These are phyloP conservation scores for Cheilosia vulpina DNA, from an alignment of 2,888 invertebrate genomes.

Conservation along the genomic window DNA sequence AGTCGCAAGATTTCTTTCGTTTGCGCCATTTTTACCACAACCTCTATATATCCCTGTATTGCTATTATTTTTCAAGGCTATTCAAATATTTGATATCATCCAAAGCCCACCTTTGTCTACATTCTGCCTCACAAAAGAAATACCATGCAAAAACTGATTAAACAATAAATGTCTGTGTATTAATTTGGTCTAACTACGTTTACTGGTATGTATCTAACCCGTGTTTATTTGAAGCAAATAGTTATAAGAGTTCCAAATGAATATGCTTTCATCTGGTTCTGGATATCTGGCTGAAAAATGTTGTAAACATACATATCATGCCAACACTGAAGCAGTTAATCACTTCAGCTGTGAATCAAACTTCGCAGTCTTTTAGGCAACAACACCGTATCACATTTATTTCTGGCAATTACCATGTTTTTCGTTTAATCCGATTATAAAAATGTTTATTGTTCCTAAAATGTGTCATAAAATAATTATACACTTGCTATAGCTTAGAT, in stretches of 20 bases:
- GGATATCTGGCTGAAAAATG: not conserved
- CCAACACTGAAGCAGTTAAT: not conserved
- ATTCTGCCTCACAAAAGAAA: not conserved
- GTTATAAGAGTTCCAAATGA: not conserved
- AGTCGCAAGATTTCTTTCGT: too few species aligned
- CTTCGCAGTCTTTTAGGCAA: not conserved
- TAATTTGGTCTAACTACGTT: constrained; percentile 12
- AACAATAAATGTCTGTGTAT: not conserved
- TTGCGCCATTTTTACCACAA: not conserved
- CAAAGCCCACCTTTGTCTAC: not conserved
- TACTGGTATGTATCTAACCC: not conserved
- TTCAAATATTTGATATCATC: not conserved
- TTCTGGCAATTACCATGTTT: constrained; percentile 16
- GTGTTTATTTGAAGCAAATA: constrained; percentile 14
- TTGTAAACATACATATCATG: not conserved
- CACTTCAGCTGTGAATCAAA: constrained; percentile 13
- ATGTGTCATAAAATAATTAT: not conserved
- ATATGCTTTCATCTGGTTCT: not conserved
- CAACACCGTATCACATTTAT: constrained; percentile 19
- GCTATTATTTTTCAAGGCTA: not conserved
- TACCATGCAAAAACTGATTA: not conserved
- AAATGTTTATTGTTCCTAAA: constrained; percentile 7
- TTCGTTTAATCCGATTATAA: not conserved
- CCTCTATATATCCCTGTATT: not conserved
- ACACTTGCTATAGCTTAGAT: not conserved